Conservation (phyloP, 2,888 invertebrate genomes). For the Eupeodes latifasciatus region DNA sequence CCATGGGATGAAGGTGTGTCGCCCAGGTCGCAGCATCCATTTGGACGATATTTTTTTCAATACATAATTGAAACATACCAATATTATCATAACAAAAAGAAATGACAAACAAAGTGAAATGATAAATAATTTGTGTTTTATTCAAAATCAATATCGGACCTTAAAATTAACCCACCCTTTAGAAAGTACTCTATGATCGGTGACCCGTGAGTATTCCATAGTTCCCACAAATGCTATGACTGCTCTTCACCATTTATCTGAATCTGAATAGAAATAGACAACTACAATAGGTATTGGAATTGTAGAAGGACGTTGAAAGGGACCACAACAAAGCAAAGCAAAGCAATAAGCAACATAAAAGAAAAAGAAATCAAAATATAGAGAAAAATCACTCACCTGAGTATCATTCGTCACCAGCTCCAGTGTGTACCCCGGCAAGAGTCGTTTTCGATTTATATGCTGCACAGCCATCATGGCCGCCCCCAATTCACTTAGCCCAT, state of each 20-base stretch:
- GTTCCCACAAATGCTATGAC: constrained; percentile 20
- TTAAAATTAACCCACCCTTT: too few relatives aligned
- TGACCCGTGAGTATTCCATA: constrained; percentile 9
- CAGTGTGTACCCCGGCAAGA: constrained; percentile 89
- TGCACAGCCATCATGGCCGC: constrained; percentile 92
- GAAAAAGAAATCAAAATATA: neutral
- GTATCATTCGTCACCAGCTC: constrained; percentile 93
- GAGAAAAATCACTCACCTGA: constrained; percentile 86
- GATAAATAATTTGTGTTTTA: too few relatives aligned
- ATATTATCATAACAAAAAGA: too few relatives aligned
- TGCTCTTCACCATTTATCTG: neutral
- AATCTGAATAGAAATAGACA: neutral
- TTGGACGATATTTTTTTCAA: too few relatives aligned
- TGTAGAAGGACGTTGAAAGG: neutral
- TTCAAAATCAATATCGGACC: too few relatives aligned
- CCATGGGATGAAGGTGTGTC: too few relatives aligned
- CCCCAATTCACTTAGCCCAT: constrained; percentile 90
- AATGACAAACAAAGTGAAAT: too few relatives aligned
- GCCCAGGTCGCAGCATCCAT: too few relatives aligned
- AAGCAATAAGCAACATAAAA: neutral
- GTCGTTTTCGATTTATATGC: constrained; percentile 89
- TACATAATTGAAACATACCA: too few relatives aligned
- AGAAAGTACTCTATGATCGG: neutral
- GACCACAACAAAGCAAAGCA: neutral
- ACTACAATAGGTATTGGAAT: neutral